Evolutionary conservation across 2,113 vertebrate genomes (phyloP).

Genomic region (Nothobranchius furzeri): DNA sequence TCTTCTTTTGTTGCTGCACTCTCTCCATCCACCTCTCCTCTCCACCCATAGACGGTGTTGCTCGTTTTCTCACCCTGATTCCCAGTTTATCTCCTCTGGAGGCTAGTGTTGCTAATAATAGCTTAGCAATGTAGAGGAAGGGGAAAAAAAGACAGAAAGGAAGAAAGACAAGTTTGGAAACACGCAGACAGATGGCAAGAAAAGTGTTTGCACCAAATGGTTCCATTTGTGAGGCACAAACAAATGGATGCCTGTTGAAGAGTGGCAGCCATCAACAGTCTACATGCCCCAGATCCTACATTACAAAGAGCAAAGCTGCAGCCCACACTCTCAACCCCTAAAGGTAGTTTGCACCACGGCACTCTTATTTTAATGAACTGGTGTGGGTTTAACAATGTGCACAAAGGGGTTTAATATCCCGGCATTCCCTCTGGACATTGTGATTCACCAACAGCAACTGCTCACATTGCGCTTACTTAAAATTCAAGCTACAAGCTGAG

Average conservation of each 20-base stretch:
- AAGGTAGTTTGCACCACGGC: conserved; percentile 46
- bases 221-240: conserved; percentile 31
- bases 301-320: conserved; percentile 54
- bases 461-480: conserved; percentile 37
- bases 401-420: conserved; percentile 65
- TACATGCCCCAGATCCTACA: conserved; percentile 39
- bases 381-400: conserved; percentile 69
- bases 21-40: conserved; percentile 26
- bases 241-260: conserved; percentile 56
- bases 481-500: conserved; percentile 42
- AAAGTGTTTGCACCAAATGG: conserved; percentile 12
- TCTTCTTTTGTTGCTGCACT: conserved; percentile 13
- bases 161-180: not conserved
- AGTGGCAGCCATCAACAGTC: conserved; percentile 33
- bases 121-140: conserved; percentile 13
- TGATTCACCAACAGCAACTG: conserved; percentile 55
- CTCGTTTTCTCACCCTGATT: conserved; percentile 24
- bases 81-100: conserved; percentile 48
- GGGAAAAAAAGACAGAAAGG: not conserved
- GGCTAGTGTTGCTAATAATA: conserved; percentile 64
- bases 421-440: conserved; percentile 56
- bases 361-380: conserved; percentile 61
- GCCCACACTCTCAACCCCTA: conserved; percentile 53
- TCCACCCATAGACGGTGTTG: conserved; percentile 2
- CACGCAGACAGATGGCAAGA: not conserved